phyloP scores from a whole-genome alignment of 2,113 vertebrate species.

The Climacteris rufus region DNA sequence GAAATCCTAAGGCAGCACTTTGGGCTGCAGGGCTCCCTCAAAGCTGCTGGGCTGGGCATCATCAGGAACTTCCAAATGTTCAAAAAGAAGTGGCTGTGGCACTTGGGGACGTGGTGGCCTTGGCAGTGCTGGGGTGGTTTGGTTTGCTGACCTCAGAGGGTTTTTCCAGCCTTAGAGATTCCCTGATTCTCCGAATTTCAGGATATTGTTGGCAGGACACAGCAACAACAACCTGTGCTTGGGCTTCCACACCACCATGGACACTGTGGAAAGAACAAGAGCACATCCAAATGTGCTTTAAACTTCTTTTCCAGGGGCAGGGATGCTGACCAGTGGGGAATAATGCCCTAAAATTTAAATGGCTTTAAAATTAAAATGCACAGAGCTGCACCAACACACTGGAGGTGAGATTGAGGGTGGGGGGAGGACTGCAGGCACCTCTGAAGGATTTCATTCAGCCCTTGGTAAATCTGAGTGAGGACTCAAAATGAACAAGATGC shows the following conservation, averaged over 20 bases:
- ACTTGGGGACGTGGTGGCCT: not conserved
- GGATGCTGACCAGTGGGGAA: not conserved
- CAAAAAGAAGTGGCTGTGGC: not conserved
- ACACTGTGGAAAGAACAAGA: not conserved
- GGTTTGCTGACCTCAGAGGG: not conserved
- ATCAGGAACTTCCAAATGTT: no score
- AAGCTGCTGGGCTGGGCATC: not conserved
- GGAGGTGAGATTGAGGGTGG: not conserved
- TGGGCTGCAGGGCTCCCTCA: not conserved
- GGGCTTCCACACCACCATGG: not conserved
- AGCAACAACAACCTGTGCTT: not conserved
- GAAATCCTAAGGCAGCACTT: no score
- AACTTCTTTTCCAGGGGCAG: not conserved
- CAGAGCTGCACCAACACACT: not conserved
- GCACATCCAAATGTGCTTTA: not conserved
- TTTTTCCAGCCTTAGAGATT: not conserved
- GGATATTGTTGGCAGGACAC: not conserved
- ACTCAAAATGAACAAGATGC: not conserved
- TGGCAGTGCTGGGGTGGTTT: not conserved
- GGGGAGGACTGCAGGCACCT: not conserved
- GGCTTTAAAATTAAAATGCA: not conserved
- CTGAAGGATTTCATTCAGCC: not conserved
- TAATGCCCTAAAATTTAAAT: not conserved
- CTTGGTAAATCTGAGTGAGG: not conserved
- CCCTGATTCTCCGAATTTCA: not conserved